Evolutionary conservation across 2,797 vertebrate genomes (phyloP).

Genomic region (Syngnathus acus): DNA sequence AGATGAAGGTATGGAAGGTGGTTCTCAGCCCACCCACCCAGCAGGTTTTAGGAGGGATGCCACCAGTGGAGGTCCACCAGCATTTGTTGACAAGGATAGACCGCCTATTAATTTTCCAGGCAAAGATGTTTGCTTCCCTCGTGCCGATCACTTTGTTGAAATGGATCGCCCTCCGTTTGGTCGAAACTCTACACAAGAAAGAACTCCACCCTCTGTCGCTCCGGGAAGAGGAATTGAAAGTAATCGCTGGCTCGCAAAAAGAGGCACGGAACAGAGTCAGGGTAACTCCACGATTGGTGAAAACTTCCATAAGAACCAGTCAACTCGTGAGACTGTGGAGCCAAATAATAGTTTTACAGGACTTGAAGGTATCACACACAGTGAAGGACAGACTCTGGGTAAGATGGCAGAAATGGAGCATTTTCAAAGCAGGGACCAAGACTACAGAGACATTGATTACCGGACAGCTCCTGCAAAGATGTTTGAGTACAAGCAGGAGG

Average conservation of each 20-base stretch:
- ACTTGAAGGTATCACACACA: conserved; percentile 46
- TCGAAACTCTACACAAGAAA: conserved; percentile 48
- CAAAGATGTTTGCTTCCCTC: conserved; percentile 58
- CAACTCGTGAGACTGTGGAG: conserved; percentile 31
- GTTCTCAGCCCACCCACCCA: conserved; percentile 64
- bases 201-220: conserved; percentile 35
- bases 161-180: conserved; percentile 43
- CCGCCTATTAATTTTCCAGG: conserved; percentile 46
- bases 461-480: conserved; percentile 76
- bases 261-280: conserved; percentile 52
- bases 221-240: conserved; percentile 53
- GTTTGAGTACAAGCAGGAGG: conserved; percentile 82
- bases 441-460: conserved; percentile 94
- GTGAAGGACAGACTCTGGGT: conserved; percentile 43
- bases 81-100: conserved; percentile 55
- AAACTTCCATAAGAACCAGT: conserved; percentile 51
- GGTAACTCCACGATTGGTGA: conserved; percentile 38
- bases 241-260: conserved; percentile 62
- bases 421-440: conserved; percentile 83
- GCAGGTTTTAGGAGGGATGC: conserved; percentile 57
- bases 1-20: conserved; percentile 59
- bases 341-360: conserved; percentile 55
- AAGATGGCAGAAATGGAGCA: conserved; percentile 54
- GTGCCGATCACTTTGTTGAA: conserved; percentile 44
- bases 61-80: conserved; percentile 41